These are phyloP conservation scores for Prionailurus bengalensis DNA, from an alignment of 2,113 vertebrate genomes.

Conservation along the genomic window DNA sequence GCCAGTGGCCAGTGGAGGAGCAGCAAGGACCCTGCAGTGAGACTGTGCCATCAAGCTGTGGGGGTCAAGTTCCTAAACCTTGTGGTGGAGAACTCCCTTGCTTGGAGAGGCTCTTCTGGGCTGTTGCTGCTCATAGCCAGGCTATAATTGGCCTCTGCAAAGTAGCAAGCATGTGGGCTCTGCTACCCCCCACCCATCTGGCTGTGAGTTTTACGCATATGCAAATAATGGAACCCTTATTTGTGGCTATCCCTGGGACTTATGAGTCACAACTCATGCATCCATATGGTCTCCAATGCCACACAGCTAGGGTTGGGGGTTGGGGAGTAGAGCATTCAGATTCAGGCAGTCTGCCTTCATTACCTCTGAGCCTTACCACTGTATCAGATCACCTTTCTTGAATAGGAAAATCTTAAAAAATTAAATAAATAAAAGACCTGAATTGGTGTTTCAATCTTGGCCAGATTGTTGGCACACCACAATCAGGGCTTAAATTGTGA, in stretches of 20 bases:
- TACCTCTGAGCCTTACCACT: neutral
- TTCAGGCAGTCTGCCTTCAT: neutral
- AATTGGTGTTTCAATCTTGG: slow-evolving; percentile 65
- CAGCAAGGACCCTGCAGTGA: neutral
- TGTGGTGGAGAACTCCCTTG: neutral
- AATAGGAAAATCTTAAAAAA: slow-evolving; percentile 30
- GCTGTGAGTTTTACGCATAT: slow-evolving; percentile 49
- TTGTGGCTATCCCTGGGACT: slow-evolving; percentile 55
- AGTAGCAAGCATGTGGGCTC: slow-evolving; percentile 33
- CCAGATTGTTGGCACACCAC: slow-evolving; percentile 66
- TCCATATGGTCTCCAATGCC: slow-evolving; percentile 18
- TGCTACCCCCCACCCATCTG: slow-evolving; percentile 40
- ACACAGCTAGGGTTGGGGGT: neutral
- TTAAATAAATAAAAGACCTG: neutral
- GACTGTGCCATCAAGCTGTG: neutral
- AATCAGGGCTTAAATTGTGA: slow-evolving; percentile 67
- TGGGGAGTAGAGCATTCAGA: neutral
- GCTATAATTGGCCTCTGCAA: slow-evolving; percentile 59
- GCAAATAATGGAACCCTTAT: slow-evolving; percentile 61
- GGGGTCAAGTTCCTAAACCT: neutral
- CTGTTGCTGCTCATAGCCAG: neutral
- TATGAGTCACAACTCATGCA: slow-evolving; percentile 55
- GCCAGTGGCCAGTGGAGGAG: neutral
- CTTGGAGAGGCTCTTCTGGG: neutral
- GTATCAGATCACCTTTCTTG: neutral